Base-by-base conservation (phyloP, 2,797 vertebrate species). In the Carapus acus region DNA sequence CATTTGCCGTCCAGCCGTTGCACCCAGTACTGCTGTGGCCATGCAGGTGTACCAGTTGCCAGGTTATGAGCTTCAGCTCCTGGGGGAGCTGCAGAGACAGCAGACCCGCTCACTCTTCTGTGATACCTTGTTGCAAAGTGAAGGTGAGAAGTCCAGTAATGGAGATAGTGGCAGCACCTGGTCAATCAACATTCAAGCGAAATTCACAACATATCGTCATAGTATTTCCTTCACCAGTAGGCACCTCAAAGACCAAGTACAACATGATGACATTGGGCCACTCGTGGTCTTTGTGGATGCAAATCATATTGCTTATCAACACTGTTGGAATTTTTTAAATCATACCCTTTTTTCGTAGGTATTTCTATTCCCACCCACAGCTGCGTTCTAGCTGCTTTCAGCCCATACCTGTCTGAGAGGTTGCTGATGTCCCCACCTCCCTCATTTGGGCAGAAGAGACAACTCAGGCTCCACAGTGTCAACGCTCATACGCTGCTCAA, bases 301-400 rank as follows among this genome's bases (percentile, higher is more conserved):
- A n/a, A n/a, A n/a, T n/a, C n/a, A n/a, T n/a, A n/a, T n/a, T n/a
- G n/a, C n/a, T n/a, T n/a, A n/a, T n/a, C n/a, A n/a, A n/a, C n/a
- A n/a, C n/a, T n/a, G n/a, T n/a, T n/a, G n/a, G n/a, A n/a, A n/a
- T n/a, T n/a, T n/a, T n/a, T n/a, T n/a, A n/a, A n/a, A n/a, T n/a
- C n/a, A 22, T 27, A 1, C 20, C 6, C 4, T 46, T 19, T 14
- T 16, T 18, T 1, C 34, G 0, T 61, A 90, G 89, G 79, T 55
- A 76, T 89, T 23, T 85, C 84, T 3, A 65, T 90, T 21, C 88
- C 88, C 5, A 71, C 74, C 29, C 88, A 90, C 62, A 82, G 89
- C 49, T 88, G 87, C 49, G 38, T 90, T 49, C 78, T 89, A 2
- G 83, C 85, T 8, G 87, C 88, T 16, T 67, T 86, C 38, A 88